Conservation (phyloP, 2,797 vertebrate genomes). For the Melanogrammus aeglefinus region DNA sequence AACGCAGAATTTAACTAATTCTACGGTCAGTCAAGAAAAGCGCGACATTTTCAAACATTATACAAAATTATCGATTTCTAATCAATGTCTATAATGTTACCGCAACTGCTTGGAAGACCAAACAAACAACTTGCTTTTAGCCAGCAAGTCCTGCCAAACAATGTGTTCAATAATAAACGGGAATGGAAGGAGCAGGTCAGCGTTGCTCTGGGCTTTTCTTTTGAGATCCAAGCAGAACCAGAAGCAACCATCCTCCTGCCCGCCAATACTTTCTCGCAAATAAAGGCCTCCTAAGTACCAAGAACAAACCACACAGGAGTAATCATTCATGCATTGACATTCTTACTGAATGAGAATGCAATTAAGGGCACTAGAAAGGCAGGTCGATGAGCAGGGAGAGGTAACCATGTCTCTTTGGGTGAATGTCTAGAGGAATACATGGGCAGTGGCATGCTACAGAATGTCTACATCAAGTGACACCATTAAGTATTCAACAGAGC, state of each 20-base stretch:
- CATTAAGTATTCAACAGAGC: conserved; percentile 69
- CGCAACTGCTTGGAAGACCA: background rate
- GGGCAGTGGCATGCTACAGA: conserved; percentile 3
- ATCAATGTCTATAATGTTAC: background rate
- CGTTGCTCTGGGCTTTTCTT: background rate
- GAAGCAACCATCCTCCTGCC: background rate
- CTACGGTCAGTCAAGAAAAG: background rate
- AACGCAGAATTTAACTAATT: conserved; percentile 5
- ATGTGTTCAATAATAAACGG: background rate
- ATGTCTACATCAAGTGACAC: conserved; percentile 43
- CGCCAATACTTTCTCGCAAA: background rate
- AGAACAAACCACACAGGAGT: background rate
- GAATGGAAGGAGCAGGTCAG: background rate
- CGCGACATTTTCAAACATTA: background rate
- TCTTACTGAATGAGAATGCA: conserved; percentile 3
- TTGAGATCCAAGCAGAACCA: background rate
- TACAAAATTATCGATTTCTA: background rate
- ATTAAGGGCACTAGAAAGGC: conserved; percentile 14
- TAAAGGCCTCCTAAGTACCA: background rate
- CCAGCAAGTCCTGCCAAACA: background rate
- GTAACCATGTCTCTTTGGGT: conserved; percentile 11
- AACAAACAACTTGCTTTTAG: background rate
- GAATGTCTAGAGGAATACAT: conserved; percentile 6
- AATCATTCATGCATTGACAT: conserved; percentile 6
- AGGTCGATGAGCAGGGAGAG: conserved; percentile 16